These are phyloP conservation scores for Setipinna tenuifilis DNA, from an alignment of 2,797 vertebrate genomes.

Conservation along the genomic window DNA sequence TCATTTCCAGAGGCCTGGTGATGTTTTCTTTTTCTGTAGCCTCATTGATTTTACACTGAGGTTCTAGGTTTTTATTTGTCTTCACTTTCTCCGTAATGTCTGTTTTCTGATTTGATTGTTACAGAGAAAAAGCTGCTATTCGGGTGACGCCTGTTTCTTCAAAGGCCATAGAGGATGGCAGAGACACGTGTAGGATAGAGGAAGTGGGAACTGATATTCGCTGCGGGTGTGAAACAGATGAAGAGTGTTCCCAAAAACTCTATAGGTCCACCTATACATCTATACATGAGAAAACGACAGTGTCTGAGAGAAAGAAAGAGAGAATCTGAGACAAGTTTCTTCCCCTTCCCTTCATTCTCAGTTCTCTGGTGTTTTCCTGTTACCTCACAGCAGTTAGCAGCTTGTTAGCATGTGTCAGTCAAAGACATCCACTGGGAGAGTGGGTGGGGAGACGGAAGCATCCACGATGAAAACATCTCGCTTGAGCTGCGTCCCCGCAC, in stretches of 20 bases:
- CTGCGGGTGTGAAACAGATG: neutral
- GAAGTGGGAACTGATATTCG: neutral
- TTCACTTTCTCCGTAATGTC: neutral
- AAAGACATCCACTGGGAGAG: conserved; percentile 51
- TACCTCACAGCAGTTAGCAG: conserved; percentile 12
- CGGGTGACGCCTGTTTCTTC: neutral
- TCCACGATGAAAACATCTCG: neutral
- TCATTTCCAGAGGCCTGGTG: neutral
- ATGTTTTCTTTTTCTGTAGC: neutral
- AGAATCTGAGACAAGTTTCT: neutral
- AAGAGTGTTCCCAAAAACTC: neutral
- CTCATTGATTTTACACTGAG: neutral
- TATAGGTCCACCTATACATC: neutral
- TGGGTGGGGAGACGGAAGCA: too few species aligned
- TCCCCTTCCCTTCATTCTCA: neutral
- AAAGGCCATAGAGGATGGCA: neutral
- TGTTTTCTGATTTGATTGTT: neutral
- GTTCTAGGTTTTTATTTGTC: neutral
- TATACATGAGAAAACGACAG: neutral
- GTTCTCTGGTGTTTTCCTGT: neutral
- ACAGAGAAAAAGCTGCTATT: neutral
- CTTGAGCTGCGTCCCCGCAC: neutral
- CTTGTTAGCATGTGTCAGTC: conserved; percentile 79
- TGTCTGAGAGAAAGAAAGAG: neutral
- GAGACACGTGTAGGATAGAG: neutral